Evolutionary conservation across 2,888 invertebrate genomes (phyloP).

Genomic region (Enchytraeus crypticus): DNA sequence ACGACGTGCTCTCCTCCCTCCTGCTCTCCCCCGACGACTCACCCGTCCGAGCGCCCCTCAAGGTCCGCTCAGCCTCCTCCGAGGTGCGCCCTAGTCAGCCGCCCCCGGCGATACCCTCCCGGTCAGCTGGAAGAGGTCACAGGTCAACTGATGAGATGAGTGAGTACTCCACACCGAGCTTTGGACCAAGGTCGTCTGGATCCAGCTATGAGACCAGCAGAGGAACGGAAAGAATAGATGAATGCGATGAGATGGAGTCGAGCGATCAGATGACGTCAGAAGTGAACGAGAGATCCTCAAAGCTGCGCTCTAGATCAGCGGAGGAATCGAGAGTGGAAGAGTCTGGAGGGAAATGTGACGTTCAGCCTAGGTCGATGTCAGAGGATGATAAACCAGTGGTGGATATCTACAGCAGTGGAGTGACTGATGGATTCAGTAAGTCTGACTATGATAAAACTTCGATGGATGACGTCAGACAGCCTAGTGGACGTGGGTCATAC

Average conservation of each 20-base stretch:
- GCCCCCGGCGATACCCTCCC: neutral
- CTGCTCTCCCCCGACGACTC: constrained; percentile 1
- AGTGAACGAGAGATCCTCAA: too few relatives aligned
- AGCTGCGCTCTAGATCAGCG: constrained; percentile 8
- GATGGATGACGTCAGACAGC: too few relatives aligned
- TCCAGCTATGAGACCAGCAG: neutral
- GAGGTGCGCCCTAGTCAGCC: neutral
- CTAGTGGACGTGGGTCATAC: too few relatives aligned
- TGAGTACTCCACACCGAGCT: neutral
- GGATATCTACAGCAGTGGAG: too few relatives aligned
- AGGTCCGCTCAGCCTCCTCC: neutral
- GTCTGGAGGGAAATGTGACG: neutral
- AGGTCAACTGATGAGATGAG: neutral
- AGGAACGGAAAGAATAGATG: neutral
- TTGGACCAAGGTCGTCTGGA: neutral
- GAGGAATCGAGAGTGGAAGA: constrained; percentile 3
- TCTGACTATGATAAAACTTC: too few relatives aligned
- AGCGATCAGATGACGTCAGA: neutral
- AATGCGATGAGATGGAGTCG: neutral
- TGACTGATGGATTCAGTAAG: too few relatives aligned
- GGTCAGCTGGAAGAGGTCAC: neutral
- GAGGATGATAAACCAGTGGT: neutral
- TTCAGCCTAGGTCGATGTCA: neutral
- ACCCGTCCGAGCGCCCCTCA: neutral
- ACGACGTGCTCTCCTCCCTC: neutral